Base-by-base conservation (phyloP, 2,797 vertebrate genomes). In the Gallirallus australis region DNA sequence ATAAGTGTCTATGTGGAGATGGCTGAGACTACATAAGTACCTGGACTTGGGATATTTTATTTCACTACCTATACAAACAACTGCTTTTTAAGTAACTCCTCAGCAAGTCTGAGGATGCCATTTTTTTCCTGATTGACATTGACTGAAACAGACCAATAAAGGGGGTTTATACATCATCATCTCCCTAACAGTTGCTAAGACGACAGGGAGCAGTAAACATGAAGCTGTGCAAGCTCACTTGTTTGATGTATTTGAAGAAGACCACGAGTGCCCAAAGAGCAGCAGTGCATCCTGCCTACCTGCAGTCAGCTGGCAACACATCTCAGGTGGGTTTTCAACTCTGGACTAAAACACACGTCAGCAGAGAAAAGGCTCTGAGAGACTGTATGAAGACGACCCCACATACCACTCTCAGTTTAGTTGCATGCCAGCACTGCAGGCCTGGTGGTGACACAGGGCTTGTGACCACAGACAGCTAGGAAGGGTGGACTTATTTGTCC, bases 381-480 rank as follows among this genome's bases (percentile, higher is more conserved):
- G 27, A 63, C 23, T 59, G 2, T 11, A 25, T 8, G 39, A 84
- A 30, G 63, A 72, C 6, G 54, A 76, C 11, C 16, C 40, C 11
- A 10, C 18, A 17, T 4, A 27, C 47, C 52, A 48, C 0, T 3
- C 40, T 81, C 48, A n/a, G n/a, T 76, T n/a, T 27, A 33, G 35
- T 2, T 63, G 63, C 17, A 45, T 65, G 47, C 21, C 69, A 76
- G 3, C 16, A 24, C 24, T 47, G 65, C 24, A 75, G 54, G 30
- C 37, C 20, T 30, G 59, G 37, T 0, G 4, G 25, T 28, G 33
- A 14, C 60, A 79, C 8, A 9, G 25, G 21, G 31, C 40, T 87
- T 31, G 23, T 1, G 13, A 42, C 8, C 13, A 5, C 0, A 1
- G 11, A 23, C 16, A 69, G 35, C 8, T 39, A 54, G 54, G 61